Evolutionary conservation across 2,888 invertebrate species (phyloP).

Genomic region (Lepidochrysops patricia): DNA sequence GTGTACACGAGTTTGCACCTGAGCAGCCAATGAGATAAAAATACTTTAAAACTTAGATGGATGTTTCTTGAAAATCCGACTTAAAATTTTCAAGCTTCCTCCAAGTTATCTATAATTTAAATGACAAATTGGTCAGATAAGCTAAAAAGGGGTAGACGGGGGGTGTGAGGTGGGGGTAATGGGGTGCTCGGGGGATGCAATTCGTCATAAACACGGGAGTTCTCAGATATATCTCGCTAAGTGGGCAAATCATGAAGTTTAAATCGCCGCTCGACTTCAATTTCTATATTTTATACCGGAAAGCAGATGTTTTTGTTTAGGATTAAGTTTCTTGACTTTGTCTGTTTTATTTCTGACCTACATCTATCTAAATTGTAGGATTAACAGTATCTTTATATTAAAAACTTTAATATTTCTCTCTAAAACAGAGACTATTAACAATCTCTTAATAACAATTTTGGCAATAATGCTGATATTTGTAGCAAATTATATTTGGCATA

Average conservation of each 20-base stretch:
- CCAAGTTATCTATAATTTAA: conserved; percentile 2
- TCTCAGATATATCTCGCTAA: neutral
- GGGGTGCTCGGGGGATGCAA: neutral
- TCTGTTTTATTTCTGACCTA: too few species aligned
- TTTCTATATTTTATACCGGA: neutral
- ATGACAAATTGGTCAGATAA: neutral
- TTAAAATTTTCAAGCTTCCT: neutral
- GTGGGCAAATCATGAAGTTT: neutral
- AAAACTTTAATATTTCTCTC: too few species aligned
- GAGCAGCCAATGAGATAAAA: neutral
- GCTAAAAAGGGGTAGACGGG: neutral
- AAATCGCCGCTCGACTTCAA: neutral
- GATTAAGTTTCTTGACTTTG: too few species aligned
- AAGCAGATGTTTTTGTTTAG: too few species aligned
- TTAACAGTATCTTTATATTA: too few species aligned
- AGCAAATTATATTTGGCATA: too few species aligned
- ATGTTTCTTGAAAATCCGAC: neutral
- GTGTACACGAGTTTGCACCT: too few species aligned
- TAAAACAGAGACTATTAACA: too few species aligned
- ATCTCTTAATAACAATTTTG: too few species aligned
- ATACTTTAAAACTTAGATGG: neutral
- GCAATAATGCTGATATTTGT: too few species aligned
- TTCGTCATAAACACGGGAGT: neutral
- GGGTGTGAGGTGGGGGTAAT: neutral
- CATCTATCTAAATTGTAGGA: too few species aligned